Conservation (phyloP, 2,888 invertebrate species). For the Anticlea derivata region DNA sequence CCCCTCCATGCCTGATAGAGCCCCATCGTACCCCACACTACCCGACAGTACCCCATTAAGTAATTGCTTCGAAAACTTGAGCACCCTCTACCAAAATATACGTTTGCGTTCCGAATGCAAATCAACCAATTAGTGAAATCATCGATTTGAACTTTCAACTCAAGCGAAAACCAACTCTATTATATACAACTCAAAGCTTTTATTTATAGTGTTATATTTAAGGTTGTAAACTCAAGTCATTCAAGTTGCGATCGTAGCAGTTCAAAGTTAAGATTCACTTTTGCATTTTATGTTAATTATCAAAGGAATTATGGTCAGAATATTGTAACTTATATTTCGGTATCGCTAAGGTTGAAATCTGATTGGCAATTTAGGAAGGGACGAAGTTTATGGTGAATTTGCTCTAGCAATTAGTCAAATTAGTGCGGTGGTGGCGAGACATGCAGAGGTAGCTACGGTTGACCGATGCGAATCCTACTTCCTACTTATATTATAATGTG, state of each 20-base stretch:
- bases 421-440: slow-evolving; percentile 51
- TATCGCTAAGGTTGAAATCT: slow-evolving; percentile 21
- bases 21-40: slow-evolving; percentile 1
- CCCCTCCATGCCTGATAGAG: slow-evolving; percentile 7
- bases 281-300: slow-evolving; percentile 8
- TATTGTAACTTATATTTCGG: slow-evolving; percentile 1
- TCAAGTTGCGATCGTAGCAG: slow-evolving; percentile 12
- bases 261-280: slow-evolving; percentile 22
- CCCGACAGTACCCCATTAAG: slow-evolving; percentile 21
- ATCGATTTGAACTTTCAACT: slow-evolving; percentile 28
- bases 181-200: neutral
- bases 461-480: neutral
- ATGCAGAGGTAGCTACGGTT: neutral
- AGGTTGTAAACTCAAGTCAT: neutral
- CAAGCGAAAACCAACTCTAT: slow-evolving; percentile 38
- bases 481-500: too few species aligned
- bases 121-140: slow-evolving; percentile 56
- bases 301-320: neutral
- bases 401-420: slow-evolving; percentile 74
- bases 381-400: slow-evolving; percentile 32
- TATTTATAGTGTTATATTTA: neutral
- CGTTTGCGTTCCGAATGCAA: slow-evolving; percentile 50
- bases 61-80: slow-evolving; percentile 33
- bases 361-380: neutral
- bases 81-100: slow-evolving; percentile 33